phyloP scores from a whole-genome alignment of 2,797 vertebrate genomes.

The Lithobates sylvaticus region DNA sequence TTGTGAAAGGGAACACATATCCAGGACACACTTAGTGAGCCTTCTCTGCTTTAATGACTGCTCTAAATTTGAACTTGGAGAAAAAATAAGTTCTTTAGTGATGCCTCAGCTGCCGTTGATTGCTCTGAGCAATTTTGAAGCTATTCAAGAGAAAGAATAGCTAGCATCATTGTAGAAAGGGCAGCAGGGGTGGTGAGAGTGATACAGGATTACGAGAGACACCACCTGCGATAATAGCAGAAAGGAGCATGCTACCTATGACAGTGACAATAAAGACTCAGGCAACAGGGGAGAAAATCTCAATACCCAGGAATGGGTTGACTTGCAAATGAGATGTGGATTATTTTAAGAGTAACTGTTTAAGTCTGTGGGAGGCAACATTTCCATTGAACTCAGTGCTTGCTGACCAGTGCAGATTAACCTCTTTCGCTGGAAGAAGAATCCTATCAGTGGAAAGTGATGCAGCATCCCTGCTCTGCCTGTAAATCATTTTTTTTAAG shows the following conservation, averaged over 20 bases:
- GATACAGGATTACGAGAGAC: slow-evolving; percentile 65
- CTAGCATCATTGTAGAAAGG: slow-evolving; percentile 73
- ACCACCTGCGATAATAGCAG: slow-evolving; percentile 55
- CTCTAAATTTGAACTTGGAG: slow-evolving; percentile 82
- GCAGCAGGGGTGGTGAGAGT: slow-evolving; percentile 70
- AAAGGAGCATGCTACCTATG: slow-evolving; percentile 54
- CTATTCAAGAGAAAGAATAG: slow-evolving; percentile 79
- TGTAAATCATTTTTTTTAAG: not conserved
- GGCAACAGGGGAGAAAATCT: slow-evolving; percentile 30
- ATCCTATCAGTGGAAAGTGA: not conserved
- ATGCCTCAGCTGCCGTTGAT: slow-evolving; percentile 84
- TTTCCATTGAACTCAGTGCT: not conserved
- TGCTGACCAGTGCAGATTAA: slow-evolving; percentile 7
- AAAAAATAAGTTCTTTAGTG: slow-evolving; percentile 84
- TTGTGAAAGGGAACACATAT: not conserved
- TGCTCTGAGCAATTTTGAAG: slow-evolving; percentile 82
- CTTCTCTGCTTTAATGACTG: slow-evolving; percentile 83
- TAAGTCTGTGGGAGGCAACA: not conserved
- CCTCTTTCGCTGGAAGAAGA: not conserved
- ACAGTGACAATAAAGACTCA: slow-evolving; percentile 40
- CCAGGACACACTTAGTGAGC: slow-evolving; percentile 53
- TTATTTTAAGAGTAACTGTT: slow-evolving; percentile 20
- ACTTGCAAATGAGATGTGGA: slow-evolving; percentile 35
- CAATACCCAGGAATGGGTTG: slow-evolving; percentile 8
- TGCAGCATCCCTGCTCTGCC: not conserved